phyloP scores from a whole-genome alignment of 2,888 invertebrate genomes.

The Biston betularia region DNA sequence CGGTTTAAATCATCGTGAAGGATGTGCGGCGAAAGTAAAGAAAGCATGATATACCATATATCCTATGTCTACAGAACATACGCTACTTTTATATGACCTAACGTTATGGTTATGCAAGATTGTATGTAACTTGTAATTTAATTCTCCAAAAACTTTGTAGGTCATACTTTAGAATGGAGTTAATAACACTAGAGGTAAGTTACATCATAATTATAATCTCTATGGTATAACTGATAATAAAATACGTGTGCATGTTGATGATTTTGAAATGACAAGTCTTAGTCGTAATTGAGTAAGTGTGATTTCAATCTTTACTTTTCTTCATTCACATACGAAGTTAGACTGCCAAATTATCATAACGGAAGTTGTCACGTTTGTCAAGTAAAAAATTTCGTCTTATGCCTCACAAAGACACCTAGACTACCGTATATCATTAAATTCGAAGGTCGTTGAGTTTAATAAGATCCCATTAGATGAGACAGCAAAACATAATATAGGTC shows the following conservation, averaged over 20 bases:
- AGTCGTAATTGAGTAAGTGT: not conserved
- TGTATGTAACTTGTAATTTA: conserved; percentile 6
- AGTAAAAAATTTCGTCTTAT: conserved; percentile 5
- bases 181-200: not conserved
- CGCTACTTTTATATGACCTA: conserved; percentile 23
- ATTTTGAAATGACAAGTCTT: not conserved
- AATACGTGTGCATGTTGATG: not conserved
- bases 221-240: not conserved
- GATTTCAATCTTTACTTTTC: no score
- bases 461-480: conserved; percentile 31
- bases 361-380: conserved; percentile 4
- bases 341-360: not conserved
- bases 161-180: conserved; percentile 4
- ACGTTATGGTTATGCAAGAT: not conserved
- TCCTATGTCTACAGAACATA: conserved; percentile 4
- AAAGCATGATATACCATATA: not conserved
- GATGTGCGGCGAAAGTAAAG: conserved; percentile 29
- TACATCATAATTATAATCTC: not conserved
- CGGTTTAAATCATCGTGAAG: conserved; percentile 20
- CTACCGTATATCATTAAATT: conserved; percentile 18
- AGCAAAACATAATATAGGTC: conserved; percentile 27
- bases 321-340: not conserved
- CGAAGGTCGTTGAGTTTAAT: conserved; percentile 23
- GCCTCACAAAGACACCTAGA: conserved; percentile 1
- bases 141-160: conserved; percentile 12